Percentiles rank a stretch among this genome's conserved stretches.
Evolutionary conservation across 2,113 vertebrate genomes (phyloP).

Genomic region (Gallinago paraguaiae): DNA sequence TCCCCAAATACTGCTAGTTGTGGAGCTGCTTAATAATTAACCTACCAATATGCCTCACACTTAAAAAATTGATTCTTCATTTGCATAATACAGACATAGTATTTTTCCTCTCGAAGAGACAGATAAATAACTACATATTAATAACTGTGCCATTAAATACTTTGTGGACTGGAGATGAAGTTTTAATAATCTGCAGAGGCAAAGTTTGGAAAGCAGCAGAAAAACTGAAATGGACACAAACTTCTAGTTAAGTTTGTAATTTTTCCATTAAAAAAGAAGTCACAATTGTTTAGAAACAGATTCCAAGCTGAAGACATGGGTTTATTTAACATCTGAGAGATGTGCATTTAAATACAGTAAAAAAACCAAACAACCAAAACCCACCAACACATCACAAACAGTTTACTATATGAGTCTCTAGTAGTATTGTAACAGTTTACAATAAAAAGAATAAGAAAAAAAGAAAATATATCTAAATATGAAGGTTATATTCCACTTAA

Average conservation of each 20-base stretch:
- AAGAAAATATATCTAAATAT: conserved; percentile 22
- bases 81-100: background rate
- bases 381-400: background rate
- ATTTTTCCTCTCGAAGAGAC: background rate
- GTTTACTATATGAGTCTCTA: conserved; percentile 10
- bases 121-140: background rate
- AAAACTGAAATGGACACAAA: background rate
- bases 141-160: background rate
- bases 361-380: background rate
- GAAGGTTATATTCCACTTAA: conserved; percentile 66
- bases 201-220: background rate
- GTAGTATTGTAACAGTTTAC: conserved; percentile 38
- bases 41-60: background rate
- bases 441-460: background rate
- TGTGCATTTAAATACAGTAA: conserved; percentile 62
- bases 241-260: background rate
- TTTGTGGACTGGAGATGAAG: background rate
- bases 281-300: background rate
- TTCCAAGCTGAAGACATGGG: conserved; percentile 32
- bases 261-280: background rate
- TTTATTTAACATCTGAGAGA: conserved; percentile 72
- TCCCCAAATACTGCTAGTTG: background rate
- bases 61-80: background rate
- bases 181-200: background rate
- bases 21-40: background rate